These are phyloP conservation scores for Diorhabda elongata DNA, from an alignment of 1,140 invertebrate species.

Conservation along the genomic window DNA sequence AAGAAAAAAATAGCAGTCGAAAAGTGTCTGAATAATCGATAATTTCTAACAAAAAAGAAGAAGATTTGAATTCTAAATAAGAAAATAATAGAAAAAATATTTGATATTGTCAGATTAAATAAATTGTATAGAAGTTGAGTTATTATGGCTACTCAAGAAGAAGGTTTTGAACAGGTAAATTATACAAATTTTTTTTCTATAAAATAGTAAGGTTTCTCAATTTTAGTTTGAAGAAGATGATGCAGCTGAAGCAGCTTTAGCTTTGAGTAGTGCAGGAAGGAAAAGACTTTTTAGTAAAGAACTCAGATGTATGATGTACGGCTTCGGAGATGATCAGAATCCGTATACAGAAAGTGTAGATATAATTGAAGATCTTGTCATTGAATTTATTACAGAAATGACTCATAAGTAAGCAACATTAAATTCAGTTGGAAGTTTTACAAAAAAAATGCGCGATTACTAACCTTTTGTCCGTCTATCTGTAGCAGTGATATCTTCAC, in stretches of 20 bases:
- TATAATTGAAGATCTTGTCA: conserved; percentile 93
- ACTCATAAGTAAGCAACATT: conserved; percentile 62
- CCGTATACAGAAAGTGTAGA: conserved; percentile 99
- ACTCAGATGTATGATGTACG: conserved; percentile 98
- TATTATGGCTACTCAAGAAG: conserved; percentile 31
- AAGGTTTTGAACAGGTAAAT: conserved; percentile 36
- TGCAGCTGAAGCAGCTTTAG: conserved; percentile 59
- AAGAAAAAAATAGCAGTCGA: too few species aligned
- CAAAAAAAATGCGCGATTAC: too few species aligned
- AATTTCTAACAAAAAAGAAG: too few species aligned
- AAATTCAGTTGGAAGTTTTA: too few species aligned
- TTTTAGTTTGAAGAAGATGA: conserved; percentile 62
- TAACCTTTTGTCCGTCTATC: too few species aligned
- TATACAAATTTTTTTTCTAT: conserved; percentile 4
- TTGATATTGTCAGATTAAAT: too few species aligned
- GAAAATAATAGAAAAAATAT: too few species aligned
- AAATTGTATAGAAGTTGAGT: too few species aligned
- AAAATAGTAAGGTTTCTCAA: conserved; percentile 1
- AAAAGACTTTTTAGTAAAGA: conserved; percentile 87
- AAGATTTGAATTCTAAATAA: too few species aligned
- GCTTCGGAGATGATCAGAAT: conserved; percentile 99
- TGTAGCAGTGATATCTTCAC: too few species aligned
- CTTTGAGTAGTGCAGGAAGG: conserved; percentile 60
- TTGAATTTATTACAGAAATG: conserved; percentile 97
- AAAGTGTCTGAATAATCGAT: too few species aligned